phyloP scores from a whole-genome alignment of 2,797 vertebrate species.

The Lepilemur ruficaudatus region DNA sequence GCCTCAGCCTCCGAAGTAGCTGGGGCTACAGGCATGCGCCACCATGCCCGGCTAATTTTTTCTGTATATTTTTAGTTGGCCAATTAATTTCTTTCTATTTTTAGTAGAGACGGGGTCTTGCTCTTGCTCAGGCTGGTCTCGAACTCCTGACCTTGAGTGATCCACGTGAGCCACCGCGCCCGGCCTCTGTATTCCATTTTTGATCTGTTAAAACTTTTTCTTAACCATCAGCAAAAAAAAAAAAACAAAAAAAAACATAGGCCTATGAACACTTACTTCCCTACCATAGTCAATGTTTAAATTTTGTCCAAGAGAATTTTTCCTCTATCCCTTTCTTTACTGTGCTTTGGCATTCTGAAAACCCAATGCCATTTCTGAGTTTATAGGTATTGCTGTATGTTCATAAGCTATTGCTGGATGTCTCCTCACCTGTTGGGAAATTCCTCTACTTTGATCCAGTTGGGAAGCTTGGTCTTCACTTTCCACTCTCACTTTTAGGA shows the following conservation, averaged over 20 bases:
- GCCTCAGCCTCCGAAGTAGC: too few species aligned
- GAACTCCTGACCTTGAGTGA: too few species aligned
- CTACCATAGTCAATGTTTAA: background rate
- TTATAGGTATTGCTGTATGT: background rate
- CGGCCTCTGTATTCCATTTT: background rate
- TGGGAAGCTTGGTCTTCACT: background rate
- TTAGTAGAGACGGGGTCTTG: too few species aligned
- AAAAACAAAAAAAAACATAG: background rate
- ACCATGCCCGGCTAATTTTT: too few species aligned
- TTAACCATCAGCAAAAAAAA: background rate
- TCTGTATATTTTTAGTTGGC: too few species aligned
- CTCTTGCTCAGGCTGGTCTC: too few species aligned
- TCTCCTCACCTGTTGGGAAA: background rate
- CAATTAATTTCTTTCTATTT: too few species aligned
- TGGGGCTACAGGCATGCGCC: too few species aligned
- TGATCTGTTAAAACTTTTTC: background rate
- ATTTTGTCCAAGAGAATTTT: background rate
- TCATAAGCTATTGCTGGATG: background rate
- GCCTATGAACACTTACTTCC: background rate
- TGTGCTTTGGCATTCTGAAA: background rate
- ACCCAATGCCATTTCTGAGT: background rate
- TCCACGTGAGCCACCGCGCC: too few species aligned
- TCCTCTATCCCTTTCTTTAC: background rate
- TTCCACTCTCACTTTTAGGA: background rate
- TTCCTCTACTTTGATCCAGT: background rate